Conservation (phyloP, 2,797 vertebrate genomes). For the Paramormyrops hopkinsi region DNA sequence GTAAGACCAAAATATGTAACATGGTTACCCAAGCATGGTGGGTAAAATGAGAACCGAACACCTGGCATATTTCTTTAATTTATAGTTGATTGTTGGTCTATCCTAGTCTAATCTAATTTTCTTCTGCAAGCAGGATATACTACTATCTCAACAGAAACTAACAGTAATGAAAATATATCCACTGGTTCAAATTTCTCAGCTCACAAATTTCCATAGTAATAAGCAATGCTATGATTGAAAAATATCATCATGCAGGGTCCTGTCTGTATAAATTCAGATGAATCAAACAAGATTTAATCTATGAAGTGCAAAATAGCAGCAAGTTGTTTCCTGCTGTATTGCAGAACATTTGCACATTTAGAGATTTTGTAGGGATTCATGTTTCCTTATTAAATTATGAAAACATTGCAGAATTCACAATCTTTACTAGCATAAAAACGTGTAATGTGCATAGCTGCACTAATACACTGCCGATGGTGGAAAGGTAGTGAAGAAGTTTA, state of each 20-base stretch:
- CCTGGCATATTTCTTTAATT: background rate
- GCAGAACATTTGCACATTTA: background rate
- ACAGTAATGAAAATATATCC: background rate
- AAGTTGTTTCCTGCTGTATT: background rate
- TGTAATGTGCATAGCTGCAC: background rate
- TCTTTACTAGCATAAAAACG: background rate
- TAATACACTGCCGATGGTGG: background rate
- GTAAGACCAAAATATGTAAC: background rate
- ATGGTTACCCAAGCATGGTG: background rate
- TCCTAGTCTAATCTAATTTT: background rate
- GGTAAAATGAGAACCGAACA: background rate
- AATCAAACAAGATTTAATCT: background rate
- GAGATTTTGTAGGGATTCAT: background rate
- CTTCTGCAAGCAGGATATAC: background rate
- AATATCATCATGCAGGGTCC: background rate
- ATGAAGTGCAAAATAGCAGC: background rate
- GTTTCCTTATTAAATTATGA: background rate
- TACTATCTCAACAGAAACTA: background rate
- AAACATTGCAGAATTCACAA: background rate
- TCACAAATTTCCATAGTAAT: background rate
- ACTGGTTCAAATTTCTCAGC: background rate
- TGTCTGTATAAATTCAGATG: background rate
- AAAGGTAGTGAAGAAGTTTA: background rate
- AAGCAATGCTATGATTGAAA: background rate
- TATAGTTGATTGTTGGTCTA: background rate